phyloP scores from a whole-genome alignment of 64 coral and sea anemone species.

The Cladopsammia gracilis region DNA sequence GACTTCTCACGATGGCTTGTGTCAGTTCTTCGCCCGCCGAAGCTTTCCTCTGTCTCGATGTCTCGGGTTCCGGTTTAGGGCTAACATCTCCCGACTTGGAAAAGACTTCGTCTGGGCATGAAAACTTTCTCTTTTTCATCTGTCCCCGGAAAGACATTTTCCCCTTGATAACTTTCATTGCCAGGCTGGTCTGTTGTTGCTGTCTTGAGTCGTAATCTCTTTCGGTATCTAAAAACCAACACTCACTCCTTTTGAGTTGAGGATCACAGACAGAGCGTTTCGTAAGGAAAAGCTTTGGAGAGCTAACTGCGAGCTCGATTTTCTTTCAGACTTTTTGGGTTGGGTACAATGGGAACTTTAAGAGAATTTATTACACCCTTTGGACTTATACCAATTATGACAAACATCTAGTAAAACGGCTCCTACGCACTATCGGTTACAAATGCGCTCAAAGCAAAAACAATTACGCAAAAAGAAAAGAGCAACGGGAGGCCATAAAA shows the following conservation, averaged over 20 bases:
- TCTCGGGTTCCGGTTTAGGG: background rate
- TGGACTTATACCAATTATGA: background rate
- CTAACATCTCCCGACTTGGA: background rate
- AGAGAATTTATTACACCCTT: background rate
- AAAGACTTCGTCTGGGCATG: background rate
- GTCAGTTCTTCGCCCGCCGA: slow-evolving; percentile 23
- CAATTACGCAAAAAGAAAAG: background rate
- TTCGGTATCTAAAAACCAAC: background rate
- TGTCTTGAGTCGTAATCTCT: background rate
- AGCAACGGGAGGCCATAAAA: background rate
- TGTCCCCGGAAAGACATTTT: slow-evolving; percentile 1
- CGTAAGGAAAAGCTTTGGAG: too few relatives aligned
- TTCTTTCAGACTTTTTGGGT: background rate
- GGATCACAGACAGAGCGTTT: too few relatives aligned
- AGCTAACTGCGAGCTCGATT: too few relatives aligned
- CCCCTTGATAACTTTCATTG: slow-evolving; percentile 29
- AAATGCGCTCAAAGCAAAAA: background rate
- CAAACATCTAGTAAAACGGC: slow-evolving; percentile 9
- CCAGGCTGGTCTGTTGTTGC: background rate
- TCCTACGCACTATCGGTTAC: background rate
- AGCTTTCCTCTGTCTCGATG: background rate
- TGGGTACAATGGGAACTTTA: background rate
- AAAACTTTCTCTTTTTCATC: slow-evolving; percentile 27
- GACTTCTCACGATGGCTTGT: slow-evolving; percentile 21
- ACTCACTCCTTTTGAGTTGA: background rate